Evolutionary conservation across 2,888 invertebrate genomes (phyloP), one percentile per base, ranked within the genome.

Genomic region (Holacanthella duospinosa): DNA sequence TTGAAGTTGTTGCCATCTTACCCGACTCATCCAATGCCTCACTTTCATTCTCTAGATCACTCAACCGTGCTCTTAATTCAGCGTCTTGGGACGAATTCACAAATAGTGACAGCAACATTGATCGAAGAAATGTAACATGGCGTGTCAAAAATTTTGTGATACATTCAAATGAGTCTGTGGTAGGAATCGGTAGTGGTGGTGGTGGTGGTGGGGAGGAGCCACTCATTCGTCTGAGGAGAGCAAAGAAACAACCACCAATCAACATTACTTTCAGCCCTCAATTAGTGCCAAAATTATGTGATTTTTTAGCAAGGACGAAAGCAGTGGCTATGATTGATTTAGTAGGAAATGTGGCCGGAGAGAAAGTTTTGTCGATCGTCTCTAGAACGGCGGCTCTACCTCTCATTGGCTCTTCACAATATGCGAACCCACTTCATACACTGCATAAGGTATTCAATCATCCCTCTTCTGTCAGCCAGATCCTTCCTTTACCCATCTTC

Each of bases 281-380:
- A 55, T 24, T 67, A 24, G 64, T 72, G 58, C 66, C 69, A 19
- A 56, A 58, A 26, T 63, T 72, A 25, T 72, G 71, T 61, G 66
- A 69, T 43, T 70, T 70, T 62, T 61, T 71, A 26, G 59, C 63
- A 28, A 62, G 64, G 43, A 64, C 66, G 36, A 61, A 63, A 48
- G 68, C 71, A 16, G 62, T 72, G 54, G 70, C 71, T n/a, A 65
- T 72, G 53, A 68, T 72, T 16, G 70, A 69, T 61, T 55, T 69
- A 25, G 66, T 70, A 28, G 68, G 66, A 21, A 68, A 69, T 62
- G 67, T 67, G 57, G 66, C 65, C 3, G 68, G 69, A 25, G 69
- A 72, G 62, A 54, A 69, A 44, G 61, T 71, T 2, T 55, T 72
- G 43, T 70, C 70, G 4, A 64, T 72, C 48, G 67, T 72, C 36